Conservation (phyloP, 1,140 invertebrate genomes). For the Monomorium pharaonis region DNA sequence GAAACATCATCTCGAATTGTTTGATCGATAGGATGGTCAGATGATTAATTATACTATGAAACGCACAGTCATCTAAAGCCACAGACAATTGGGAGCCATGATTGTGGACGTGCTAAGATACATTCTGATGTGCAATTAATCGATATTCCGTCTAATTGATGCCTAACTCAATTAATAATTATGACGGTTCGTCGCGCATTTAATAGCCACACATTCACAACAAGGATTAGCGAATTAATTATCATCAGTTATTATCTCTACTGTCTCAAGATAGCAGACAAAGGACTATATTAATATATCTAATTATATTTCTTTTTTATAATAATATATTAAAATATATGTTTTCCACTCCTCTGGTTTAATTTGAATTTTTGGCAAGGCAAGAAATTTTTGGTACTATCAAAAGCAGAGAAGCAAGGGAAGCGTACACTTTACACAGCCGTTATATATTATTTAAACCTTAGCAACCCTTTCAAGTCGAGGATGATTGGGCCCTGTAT, state of each 20-base stretch:
- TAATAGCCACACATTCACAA: slow-evolving; percentile 49
- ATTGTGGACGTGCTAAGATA: slow-evolving; percentile 49
- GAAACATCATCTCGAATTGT: slow-evolving; percentile 30
- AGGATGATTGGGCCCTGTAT: background rate
- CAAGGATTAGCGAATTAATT: background rate
- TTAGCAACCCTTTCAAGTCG: background rate
- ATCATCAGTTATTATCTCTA: background rate
- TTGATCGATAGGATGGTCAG: slow-evolving; percentile 32
- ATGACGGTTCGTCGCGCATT: slow-evolving; percentile 69
- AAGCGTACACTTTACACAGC: background rate
- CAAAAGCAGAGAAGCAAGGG: background rate
- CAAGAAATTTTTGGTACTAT: background rate
- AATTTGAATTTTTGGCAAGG: background rate
- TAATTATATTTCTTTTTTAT: background rate
- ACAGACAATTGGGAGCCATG: slow-evolving; percentile 69
- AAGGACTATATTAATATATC: background rate
- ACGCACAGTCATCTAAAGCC: slow-evolving; percentile 72
- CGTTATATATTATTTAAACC: background rate
- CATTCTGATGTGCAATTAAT: slow-evolving; percentile 78
- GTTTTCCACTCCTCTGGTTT: background rate
- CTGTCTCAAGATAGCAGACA: background rate
- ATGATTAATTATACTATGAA: slow-evolving; percentile 73
- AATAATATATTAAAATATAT: background rate
- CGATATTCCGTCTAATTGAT: slow-evolving; percentile 80
- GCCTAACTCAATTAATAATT: slow-evolving; percentile 81